Percentiles rank a stretch among this genome's conserved stretches.
phyloP scores from a whole-genome alignment of 2,888 invertebrate genomes.

The Eilema sororculum region DNA sequence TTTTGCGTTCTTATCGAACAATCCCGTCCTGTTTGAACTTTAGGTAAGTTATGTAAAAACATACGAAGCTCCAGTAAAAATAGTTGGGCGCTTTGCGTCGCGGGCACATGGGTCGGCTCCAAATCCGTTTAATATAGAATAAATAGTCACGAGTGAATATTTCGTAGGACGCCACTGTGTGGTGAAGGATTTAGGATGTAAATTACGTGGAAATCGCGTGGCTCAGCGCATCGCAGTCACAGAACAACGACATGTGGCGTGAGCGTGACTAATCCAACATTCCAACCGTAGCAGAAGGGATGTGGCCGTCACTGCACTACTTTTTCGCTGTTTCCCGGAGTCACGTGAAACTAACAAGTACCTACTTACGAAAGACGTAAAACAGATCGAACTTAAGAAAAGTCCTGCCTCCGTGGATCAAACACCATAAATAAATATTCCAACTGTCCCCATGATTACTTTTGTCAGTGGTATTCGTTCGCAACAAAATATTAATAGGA shows the following conservation, averaged over 20 bases:
- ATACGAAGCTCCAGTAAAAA: slow-evolving; percentile 5
- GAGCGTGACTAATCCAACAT: too few species aligned
- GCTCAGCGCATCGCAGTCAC: neutral
- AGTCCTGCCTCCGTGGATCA: too few species aligned
- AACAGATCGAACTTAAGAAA: too few species aligned
- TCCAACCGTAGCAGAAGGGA: neutral
- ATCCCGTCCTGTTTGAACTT: neutral
- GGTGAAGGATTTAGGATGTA: slow-evolving; percentile 25
- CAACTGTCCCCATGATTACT: too few species aligned
- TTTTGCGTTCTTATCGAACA: slow-evolving; percentile 1
- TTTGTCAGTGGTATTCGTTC: too few species aligned
- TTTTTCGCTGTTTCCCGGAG: too few species aligned
- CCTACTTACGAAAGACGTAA: too few species aligned
- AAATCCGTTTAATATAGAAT: slow-evolving; percentile 17
- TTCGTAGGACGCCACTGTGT: slow-evolving; percentile 1
- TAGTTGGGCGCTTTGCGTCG: neutral
- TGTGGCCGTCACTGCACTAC: neutral
- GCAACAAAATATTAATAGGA: too few species aligned
- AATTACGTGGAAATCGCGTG: slow-evolving; percentile 9
- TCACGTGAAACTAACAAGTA: too few species aligned
- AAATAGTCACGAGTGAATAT: slow-evolving; percentile 14
- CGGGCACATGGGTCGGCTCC: neutral
- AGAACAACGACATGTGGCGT: too few species aligned
- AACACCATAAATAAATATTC: too few species aligned
- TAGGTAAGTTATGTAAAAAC: slow-evolving; percentile 16